Conservation (phyloP, 2,888 invertebrate species). For the Apotomis betuletana region DNA sequence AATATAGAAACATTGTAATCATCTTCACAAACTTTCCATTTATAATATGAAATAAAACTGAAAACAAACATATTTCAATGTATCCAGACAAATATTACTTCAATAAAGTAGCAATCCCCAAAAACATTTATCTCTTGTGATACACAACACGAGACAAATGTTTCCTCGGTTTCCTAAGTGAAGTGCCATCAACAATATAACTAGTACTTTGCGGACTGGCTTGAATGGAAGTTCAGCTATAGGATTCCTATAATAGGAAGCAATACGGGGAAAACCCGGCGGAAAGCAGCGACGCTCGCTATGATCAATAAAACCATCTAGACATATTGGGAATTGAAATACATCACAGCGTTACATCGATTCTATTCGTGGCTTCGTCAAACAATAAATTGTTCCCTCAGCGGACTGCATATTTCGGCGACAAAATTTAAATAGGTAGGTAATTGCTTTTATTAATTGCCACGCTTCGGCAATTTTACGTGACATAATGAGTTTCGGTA, state of each 20-base stretch:
- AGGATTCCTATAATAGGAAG: too few species aligned
- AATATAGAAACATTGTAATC: background rate
- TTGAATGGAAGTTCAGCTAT: constrained; percentile 18
- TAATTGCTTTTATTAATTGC: background rate
- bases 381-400: constrained; percentile 1
- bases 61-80: background rate
- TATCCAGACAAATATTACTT: background rate
- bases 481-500: background rate
- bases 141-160: constrained; percentile 19
- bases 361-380: constrained; percentile 18
- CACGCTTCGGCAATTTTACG: background rate
- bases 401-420: background rate
- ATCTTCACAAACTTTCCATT: too few species aligned
- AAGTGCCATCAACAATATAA: constrained; percentile 21
- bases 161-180: constrained; percentile 8
- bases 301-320: constrained; percentile 22
- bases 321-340: constrained; percentile 20
- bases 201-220: constrained; percentile 18
- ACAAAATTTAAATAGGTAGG: background rate
- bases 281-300: constrained; percentile 12
- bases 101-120: background rate
- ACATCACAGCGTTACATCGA: constrained; percentile 5
- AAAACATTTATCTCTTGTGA: constrained; percentile 20
- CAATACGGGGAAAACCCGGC: constrained; percentile 8
- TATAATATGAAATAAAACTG: background rate